phyloP scores from a whole-genome alignment of 2,797 vertebrate species.

The Allobates femoralis region DNA sequence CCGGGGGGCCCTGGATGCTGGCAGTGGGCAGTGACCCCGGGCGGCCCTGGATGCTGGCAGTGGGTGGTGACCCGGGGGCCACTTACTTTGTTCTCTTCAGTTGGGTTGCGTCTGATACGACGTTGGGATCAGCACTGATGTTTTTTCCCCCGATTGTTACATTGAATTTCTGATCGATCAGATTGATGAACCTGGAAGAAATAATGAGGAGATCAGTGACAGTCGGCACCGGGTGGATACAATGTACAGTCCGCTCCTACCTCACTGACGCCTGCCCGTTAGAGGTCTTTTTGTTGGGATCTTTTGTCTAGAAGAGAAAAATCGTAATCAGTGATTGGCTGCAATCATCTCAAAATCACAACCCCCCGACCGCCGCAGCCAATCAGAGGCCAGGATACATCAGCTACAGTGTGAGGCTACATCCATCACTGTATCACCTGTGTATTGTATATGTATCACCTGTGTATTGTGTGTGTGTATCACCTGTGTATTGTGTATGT shows the following conservation, averaged over 20 bases:
- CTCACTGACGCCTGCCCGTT: conserved; percentile 74
- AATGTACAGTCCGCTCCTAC: conserved; percentile 65
- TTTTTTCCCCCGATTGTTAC: conserved; percentile 74
- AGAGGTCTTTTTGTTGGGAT: conserved; percentile 71
- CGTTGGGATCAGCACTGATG: conserved; percentile 64
- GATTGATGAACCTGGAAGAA: conserved; percentile 87
- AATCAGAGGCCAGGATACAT: too few relatives aligned
- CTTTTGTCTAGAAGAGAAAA: conserved; percentile 71
- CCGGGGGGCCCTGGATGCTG: too few relatives aligned
- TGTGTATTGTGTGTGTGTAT: neutral
- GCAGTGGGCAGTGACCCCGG: too few relatives aligned
- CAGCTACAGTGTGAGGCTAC: too few relatives aligned
- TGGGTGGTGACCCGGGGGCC: neutral
- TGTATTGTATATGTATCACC: too few relatives aligned
- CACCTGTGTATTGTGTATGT: neutral
- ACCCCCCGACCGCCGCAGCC: too few relatives aligned
- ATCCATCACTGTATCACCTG: neutral
- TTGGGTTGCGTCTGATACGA: conserved; percentile 72
- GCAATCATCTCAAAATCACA: neutral
- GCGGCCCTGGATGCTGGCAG: too few relatives aligned
- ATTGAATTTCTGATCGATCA: conserved; percentile 70
- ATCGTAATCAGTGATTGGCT: neutral
- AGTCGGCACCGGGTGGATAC: neutral
- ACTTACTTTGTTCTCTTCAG: conserved; percentile 77
- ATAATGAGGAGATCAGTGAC: conserved; percentile 22